Conservation (phyloP, 2,797 vertebrate genomes). For the Triplophysa bombifrons region DNA sequence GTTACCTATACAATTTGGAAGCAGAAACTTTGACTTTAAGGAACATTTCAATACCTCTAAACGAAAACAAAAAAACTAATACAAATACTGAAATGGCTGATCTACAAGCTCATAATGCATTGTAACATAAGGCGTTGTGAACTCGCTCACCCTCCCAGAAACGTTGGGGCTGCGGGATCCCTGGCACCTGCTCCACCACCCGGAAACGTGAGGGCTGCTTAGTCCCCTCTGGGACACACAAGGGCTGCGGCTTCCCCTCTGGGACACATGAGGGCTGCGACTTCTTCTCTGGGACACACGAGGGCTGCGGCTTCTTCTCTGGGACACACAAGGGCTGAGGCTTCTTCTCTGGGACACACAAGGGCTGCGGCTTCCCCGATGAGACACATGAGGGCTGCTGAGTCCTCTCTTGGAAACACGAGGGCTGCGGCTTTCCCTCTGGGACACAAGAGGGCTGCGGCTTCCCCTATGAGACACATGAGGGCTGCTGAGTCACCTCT, state of each 20-base stretch:
- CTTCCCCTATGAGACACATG: too few relatives aligned
- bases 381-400: too few relatives aligned
- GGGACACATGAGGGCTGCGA: too few relatives aligned
- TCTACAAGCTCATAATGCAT: constrained; percentile 16
- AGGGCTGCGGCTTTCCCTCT: too few relatives aligned
- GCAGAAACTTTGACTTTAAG: constrained; percentile 18
- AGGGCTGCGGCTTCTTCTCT: background rate
- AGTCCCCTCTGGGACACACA: background rate
- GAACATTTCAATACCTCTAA: constrained; percentile 15
- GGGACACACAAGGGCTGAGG: background rate
- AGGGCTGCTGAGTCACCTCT: background rate
- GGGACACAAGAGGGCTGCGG: too few relatives aligned
- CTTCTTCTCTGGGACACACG: too few relatives aligned
- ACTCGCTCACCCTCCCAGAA: constrained; percentile 15
- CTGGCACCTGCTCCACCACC: background rate
- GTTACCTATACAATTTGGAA: constrained; percentile 9
- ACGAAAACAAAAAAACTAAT: constrained; percentile 10
- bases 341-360: too few relatives aligned
- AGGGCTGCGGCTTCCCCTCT: background rate
- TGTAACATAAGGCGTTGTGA: constrained; percentile 10
- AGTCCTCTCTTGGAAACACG: too few relatives aligned
- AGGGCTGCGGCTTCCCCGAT: too few relatives aligned
- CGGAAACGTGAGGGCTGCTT: background rate
- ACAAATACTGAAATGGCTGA: constrained; percentile 11
- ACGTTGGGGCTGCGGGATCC: constrained; percentile 9